Evolutionary conservation across 2,113 vertebrate genomes (phyloP).

Genomic region (Halcyon malimbica): DNA sequence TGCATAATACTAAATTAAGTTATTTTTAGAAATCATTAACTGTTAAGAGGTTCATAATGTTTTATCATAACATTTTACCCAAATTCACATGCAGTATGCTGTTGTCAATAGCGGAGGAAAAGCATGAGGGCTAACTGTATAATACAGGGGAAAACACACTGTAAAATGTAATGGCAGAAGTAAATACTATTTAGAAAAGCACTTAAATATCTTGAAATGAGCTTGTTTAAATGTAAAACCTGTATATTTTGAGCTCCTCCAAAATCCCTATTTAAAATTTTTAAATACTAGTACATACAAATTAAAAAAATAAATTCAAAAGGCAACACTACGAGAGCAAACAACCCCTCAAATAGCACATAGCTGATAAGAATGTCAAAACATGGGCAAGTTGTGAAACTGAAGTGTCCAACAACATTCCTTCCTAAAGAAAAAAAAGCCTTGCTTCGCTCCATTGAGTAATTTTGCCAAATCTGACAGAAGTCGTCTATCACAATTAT

Average conservation of each 20-base stretch:
- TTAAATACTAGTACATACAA: not conserved
- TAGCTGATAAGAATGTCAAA: not conserved
- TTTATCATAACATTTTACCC: not conserved
- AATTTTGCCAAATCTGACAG: not conserved
- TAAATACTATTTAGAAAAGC: not conserved
- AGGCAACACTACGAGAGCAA: not conserved
- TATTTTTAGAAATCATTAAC: not conserved
- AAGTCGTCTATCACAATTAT: not conserved
- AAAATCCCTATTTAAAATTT: not conserved
- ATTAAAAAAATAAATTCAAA: not conserved
- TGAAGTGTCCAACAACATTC: not conserved
- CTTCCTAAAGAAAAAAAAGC: not conserved
- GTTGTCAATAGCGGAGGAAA: not conserved
- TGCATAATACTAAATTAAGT: not conserved
- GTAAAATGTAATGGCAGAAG: not conserved
- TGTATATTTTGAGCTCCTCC: not conserved
- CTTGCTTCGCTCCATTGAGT: not conserved
- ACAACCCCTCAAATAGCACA: not conserved
- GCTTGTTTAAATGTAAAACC: not conserved
- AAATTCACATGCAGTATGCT: not conserved
- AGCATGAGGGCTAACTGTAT: not conserved
- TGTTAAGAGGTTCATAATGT: not conserved
- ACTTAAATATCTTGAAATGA: not conserved
- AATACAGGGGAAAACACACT: not conserved
- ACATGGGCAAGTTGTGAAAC: not conserved